Base-by-base conservation (phyloP, 2,888 invertebrate species). In the Acanthococcus lagerstroemiae region DNA sequence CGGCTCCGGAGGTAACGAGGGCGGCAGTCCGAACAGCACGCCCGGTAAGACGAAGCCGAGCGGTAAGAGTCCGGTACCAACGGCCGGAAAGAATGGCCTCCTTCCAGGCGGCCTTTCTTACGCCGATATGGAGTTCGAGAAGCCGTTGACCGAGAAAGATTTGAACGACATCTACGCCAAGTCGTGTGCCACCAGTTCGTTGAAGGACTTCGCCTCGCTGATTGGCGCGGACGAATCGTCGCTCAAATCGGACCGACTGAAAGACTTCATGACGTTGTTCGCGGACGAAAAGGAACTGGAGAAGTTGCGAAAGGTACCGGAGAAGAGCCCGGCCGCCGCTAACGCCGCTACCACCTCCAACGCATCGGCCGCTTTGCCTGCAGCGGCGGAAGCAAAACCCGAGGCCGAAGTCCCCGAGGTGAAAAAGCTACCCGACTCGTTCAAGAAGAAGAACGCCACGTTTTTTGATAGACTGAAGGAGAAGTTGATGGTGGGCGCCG, bases 401-500 rank as follows among this genome's bases (percentile, higher is more conserved):
- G 55, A 56, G n/a, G 5, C 55, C 37, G 12, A 7, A 7, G 7
- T 15, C 37, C 7, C 37, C 9, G 50, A 50, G 25, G 19, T 15
- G n/a, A 58, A 58, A 12, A 58, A 58, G 58, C 21, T 63, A 30
- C 68, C 71, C 27, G 77, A 75, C 57, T 72, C 75, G 21, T 79
- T 80, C 71, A 80, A 81, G 71, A 84, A 83, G 76, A 86, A 86
- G 75, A 85, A 85, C 72, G 83, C 85, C 50, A 85, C 88, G 50
- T 90, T 90, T 75, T 90, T 91, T 73, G 90, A 91, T 73, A 85
- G 84, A 74, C 77, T 91, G 30, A 88, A 89, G 77, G 86, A 87
- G 75, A 84, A 86, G 74, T 76, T 88, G 57, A 79, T 86, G 69
- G 80, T 82, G 15, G 82, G 82, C 71, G 81, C 84, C 1, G 82